Base-by-base conservation (phyloP, 2,113 vertebrate species). In the Gasterosteus aculeatus region DNA sequence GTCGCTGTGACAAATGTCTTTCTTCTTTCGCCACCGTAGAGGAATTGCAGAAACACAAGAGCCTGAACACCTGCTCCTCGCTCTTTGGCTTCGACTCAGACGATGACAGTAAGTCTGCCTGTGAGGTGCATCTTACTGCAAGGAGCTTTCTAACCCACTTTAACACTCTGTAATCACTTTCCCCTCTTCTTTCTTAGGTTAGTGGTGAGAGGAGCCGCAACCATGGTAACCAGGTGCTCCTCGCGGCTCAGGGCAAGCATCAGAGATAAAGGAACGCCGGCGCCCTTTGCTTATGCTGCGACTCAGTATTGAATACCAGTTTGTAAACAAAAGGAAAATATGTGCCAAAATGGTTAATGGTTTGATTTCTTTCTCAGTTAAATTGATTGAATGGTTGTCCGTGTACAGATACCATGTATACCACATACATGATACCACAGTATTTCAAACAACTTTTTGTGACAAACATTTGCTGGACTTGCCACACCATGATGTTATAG, bases 71-170 rank as follows among this genome's bases (percentile, higher is more conserved):
- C 84, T 99, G 98, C 95, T 95, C 96, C 70, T 92, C 96, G 39
- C 96, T 98, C 77, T 99, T 99, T 91, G 97, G 97, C 91, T 98
- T 99, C 56, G 98, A 99, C 90, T 98, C 97, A 39, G 98, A 99
- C 76, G 98, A 99, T 91, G 97, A 99, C 94, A 97, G 97, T 97
- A 94, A 98, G 97, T 96, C 3, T 2, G 2, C 16, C 54, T 15
- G 4, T 8, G 1, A 47, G 38, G 14, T 12, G 1, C 12, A 19
- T 47, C 8, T 33, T 26, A 19, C 1, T n/a, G 10, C 14, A 7
- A 11, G 10, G 39, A 46, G 69, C 12, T 49, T 29, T 62, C 26
- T 38, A 51, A 75, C 14, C 5, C 0, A 35, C 14, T 29, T 62
- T 1, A 63, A 62, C 22, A 18, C 4, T 29, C 14, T 6, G 12